Evolutionary conservation across 2,888 invertebrate species (phyloP), one percentile per base, ranked within the genome.

Genomic region (Belgica antarctica): DNA sequence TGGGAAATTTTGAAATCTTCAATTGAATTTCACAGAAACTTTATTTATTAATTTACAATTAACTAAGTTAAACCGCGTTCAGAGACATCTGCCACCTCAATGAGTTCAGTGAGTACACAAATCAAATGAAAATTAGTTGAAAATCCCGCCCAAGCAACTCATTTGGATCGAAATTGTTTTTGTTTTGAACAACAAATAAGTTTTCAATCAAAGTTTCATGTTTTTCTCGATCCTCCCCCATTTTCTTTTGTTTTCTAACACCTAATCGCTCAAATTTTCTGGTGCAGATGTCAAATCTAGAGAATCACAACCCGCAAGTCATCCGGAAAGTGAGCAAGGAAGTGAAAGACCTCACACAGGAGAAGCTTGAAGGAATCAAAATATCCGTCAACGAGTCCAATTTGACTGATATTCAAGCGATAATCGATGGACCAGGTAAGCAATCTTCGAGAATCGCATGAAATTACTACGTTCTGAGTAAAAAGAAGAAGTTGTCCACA

Each of bases 251-350:
- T 41, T 41, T 41, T 12, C 41, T n/a, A 41, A 41, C 41, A 41
- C 12, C 4, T 41, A 5, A 41, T 41, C 10, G 2, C 12, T 10
- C 41, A 15, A 5, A n/a, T 10, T 41, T n/a, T n/a, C 41, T 81
- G n/a, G n/a, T n/a, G 73, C 77, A 88, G 87, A 89, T 91, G 85
- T 92, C 92, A 75, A 94, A 94, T 82, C 90, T 94, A 75, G 96
- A 96, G 83, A 96, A 96, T 83, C 84, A 96, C 76, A 93, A 95
- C 72, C 96, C 96, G 73, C 95, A 96, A 84, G 91, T 90, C 73
- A 89, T 95, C 71, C 83, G 93, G 73, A 87, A 90, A 76, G 90
- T 96, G 73, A 87, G 89, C 74, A 91, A 90, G 77, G 96, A 96
- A 82, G 86, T 96, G 83, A 89, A 89, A 76, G 89, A 89, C 74